Conservation (phyloP, 2,797 vertebrate species). For the Hoplostethus atlanticus region DNA sequence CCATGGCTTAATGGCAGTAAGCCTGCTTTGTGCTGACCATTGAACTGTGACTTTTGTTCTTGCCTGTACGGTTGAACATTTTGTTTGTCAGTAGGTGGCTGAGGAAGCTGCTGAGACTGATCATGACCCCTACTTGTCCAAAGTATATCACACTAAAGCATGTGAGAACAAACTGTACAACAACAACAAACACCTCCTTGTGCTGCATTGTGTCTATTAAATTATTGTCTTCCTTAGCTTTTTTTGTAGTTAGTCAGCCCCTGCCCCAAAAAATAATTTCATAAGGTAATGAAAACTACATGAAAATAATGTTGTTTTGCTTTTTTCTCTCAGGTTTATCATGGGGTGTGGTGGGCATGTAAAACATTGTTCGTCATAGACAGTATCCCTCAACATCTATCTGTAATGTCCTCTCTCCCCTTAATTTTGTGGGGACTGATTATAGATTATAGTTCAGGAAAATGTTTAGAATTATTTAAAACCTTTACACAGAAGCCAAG, state of each 20-base stretch:
- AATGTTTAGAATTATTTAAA: conserved; percentile 23
- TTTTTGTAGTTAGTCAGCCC: not conserved
- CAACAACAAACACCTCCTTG: not conserved
- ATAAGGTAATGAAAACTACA: too few relatives aligned
- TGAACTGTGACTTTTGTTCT: conserved; percentile 71
- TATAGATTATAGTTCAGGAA: not conserved
- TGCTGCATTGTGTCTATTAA: not conserved
- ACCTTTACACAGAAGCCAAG: conserved; percentile 3
- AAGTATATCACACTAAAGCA: not conserved
- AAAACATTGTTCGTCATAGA: not conserved
- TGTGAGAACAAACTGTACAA: not conserved
- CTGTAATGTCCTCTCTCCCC: not conserved
- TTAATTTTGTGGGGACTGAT: not conserved
- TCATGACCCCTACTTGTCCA: conserved; percentile 42
- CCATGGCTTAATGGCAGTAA: conserved; percentile 73
- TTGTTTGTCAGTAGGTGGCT: conserved; percentile 37
- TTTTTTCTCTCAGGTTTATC: not conserved
- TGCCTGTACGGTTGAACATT: conserved; percentile 57
- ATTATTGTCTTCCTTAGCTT: not conserved
- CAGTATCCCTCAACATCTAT: not conserved
- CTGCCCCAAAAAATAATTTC: too few relatives aligned
- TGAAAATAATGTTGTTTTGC: too few relatives aligned
- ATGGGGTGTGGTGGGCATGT: not conserved
- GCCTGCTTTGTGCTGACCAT: conserved; percentile 77
- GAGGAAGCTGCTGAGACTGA: conserved; percentile 19